Evolutionary conservation across 2,797 vertebrate genomes (phyloP).

Genomic region (Micropoecilia bifurca): DNA sequence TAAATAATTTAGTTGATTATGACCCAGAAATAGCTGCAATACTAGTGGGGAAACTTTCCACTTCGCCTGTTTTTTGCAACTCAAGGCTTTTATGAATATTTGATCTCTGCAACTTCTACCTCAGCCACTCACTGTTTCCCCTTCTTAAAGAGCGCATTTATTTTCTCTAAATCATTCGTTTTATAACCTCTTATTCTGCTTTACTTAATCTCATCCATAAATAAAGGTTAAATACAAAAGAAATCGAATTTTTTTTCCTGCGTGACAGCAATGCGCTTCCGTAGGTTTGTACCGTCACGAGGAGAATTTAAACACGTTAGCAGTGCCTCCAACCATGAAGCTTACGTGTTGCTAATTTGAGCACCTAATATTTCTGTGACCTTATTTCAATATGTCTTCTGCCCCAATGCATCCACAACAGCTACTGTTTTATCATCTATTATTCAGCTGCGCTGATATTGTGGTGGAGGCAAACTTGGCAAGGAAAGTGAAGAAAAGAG

Average conservation of each 20-base stretch:
- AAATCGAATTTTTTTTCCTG: too few relatives aligned
- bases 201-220: neutral
- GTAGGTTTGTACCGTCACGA: too few relatives aligned
- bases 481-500: constrained; percentile 15
- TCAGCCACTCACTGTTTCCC: neutral
- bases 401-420: constrained; percentile 11
- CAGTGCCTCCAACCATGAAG: neutral
- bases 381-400: constrained; percentile 14
- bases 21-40: constrained; percentile 54
- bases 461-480: constrained; percentile 8
- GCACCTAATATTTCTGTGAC: neutral
- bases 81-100: constrained; percentile 44
- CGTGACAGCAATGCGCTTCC: too few relatives aligned
- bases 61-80: constrained; percentile 15
- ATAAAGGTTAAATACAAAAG: neutral
- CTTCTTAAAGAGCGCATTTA: neutral
- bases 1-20: constrained; percentile 63
- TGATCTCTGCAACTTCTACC: constrained; percentile 16
- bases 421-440: constrained; percentile 27
- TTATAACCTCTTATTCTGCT: neutral
- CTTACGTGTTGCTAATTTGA: constrained; percentile 2
- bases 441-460: constrained; percentile 43
- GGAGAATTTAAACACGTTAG: neutral
- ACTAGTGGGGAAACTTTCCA: constrained; percentile 21
- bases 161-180: neutral